These are phyloP conservation scores for Anabacerthia variegaticeps DNA, from an alignment of 2,797 vertebrate genomes.

Conservation along the genomic window DNA sequence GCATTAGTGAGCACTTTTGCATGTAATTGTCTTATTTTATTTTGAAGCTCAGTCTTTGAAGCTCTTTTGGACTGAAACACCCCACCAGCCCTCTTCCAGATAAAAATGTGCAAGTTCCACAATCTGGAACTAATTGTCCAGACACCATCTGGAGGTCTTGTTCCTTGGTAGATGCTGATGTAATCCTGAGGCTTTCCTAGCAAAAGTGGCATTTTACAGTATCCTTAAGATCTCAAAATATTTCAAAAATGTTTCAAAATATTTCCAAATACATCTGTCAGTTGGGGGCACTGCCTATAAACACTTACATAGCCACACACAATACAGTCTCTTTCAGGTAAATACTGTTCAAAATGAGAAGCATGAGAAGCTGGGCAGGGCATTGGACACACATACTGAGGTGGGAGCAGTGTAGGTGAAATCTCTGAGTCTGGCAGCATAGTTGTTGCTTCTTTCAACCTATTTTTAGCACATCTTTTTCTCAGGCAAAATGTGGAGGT, in stretches of 20 bases:
- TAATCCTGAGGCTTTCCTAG: slow-evolving; percentile 23
- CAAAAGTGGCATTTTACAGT: not conserved
- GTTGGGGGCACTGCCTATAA: not conserved
- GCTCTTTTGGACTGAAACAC: not conserved
- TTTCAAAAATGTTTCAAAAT: slow-evolving; percentile 28
- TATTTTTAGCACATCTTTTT: not conserved
- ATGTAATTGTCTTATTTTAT: slow-evolving; percentile 23
- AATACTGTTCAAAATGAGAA: not conserved
- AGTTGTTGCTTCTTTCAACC: not conserved
- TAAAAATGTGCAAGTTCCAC: not conserved
- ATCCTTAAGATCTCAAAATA: slow-evolving; percentile 8
- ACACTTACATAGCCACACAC: not conserved
- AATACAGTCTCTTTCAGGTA: not conserved
- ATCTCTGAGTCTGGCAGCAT: not conserved
- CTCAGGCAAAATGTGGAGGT: not conserved
- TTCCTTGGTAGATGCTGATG: not conserved
- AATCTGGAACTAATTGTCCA: slow-evolving; percentile 46
- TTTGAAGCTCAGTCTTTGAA: slow-evolving; percentile 13
- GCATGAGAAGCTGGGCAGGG: not conserved
- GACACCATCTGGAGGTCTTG: slow-evolving; percentile 25
- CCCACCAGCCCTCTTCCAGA: not conserved
- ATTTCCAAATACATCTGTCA: not conserved
- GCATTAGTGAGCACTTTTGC: not conserved
- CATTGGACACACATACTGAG: not conserved
- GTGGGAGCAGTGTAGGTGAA: not conserved